Base-by-base conservation (phyloP, 2,888 invertebrate species). In the Cartodere bifasciata region DNA sequence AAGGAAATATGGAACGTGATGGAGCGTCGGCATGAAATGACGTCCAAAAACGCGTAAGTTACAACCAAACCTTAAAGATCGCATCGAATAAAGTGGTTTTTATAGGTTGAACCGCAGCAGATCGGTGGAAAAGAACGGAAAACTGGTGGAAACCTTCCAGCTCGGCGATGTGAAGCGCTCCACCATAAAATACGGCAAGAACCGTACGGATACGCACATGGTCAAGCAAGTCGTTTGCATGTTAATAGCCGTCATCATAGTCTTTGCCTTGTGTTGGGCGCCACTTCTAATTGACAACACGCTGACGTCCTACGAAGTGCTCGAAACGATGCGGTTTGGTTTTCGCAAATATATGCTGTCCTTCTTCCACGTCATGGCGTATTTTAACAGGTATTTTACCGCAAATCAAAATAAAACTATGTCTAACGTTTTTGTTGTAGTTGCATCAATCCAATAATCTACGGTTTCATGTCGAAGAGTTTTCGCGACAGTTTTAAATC, bases 381-480 rank as follows among this genome's bases (percentile, higher is more conserved):
- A 79, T 53, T 70, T 72, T 48, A 79, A 80, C 60, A 70, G 70
- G 70, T 68, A 49, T n/a, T n/a, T n/a, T n/a, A n/a, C n/a, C n/a
- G n/a, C n/a, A n/a, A n/a, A n/a, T n/a, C n/a, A n/a, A n/a, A n/a
- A n/a, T n/a, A n/a, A n/a, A n/a, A n/a, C n/a, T n/a, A n/a, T n/a
- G n/a, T n/a, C n/a, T n/a, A n/a, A n/a, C n/a, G n/a, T 42, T 16
- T 16, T 7, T 26, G 4, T 10, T 28, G 16, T 47, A 76, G 76
- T 47, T 78, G 77, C 53, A 67, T 78, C 42, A 79, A 79, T 55
- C 80, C 80, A 3, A 66, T 80, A 22, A 68, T 79, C 16, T 80
- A 80, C 50, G 78, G 76, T 14, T 80, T 80, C 56, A 76, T 80
- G 73, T 78, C 78, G 23, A 69, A 70, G 47, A 74, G 71, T 55